A percentile compares a stretch with the other conserved stretches of the same genome.
Conservation (phyloP, 1,140 invertebrate genomes). For the Bombus haemorrhoidalis region DNA sequence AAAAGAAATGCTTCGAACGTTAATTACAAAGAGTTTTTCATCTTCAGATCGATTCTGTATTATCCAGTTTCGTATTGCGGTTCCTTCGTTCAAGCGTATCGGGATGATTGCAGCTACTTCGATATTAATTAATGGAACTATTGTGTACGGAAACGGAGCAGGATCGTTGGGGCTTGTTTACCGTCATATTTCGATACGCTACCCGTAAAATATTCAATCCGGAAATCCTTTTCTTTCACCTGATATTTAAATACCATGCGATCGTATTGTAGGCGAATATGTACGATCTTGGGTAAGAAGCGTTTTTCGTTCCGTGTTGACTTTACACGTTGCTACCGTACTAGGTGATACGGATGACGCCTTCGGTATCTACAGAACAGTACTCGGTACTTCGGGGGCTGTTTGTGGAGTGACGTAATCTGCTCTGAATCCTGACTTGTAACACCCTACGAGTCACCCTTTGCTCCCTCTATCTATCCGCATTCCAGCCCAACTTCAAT, state of each 20-base stretch:
- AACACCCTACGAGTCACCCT: conserved; percentile 60
- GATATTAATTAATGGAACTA: conserved; percentile 70
- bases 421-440: conserved; percentile 66
- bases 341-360: conserved; percentile 47
- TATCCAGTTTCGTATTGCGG: conserved; percentile 55
- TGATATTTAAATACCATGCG: background rate
- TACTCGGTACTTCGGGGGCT: conserved; percentile 30
- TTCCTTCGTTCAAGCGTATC: conserved; percentile 50
- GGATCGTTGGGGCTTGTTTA: background rate
- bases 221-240: background rate
- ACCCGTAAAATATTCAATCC: background rate
- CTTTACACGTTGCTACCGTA: background rate
- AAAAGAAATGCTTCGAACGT: conserved; percentile 48
- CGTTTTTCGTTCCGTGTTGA: background rate
- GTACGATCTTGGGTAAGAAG: background rate
- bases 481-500: conserved; percentile 65
- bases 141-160: background rate
- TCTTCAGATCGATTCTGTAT: conserved; percentile 61
- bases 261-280: no score
- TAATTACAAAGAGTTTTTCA: conserved; percentile 74
- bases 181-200: background rate
- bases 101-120: conserved; percentile 59
- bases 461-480: conserved; percentile 46
- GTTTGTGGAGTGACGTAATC: conserved; percentile 63
- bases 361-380: conserved; percentile 26